A percentile compares a stretch with the other conserved stretches of the same genome.
phyloP scores from a whole-genome alignment of 2,113 vertebrate genomes.

The Spea multiplicata region DNA sequence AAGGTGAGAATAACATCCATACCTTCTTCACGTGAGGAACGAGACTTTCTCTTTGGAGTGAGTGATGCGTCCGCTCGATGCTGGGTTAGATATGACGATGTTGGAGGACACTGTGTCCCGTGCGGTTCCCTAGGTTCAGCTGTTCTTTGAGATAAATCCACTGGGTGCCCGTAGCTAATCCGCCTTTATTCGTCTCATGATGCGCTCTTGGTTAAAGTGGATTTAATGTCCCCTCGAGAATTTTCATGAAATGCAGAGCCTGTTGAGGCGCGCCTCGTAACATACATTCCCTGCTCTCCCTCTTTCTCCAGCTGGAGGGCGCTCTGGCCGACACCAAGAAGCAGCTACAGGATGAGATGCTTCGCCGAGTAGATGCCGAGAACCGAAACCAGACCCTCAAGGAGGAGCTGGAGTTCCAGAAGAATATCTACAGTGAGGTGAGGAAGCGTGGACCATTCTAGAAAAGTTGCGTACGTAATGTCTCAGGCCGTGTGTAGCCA shows the following conservation, averaged over 20 bases:
- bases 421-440: slow-evolving; percentile 88
- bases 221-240: background rate
- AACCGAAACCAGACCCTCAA: slow-evolving; percentile 93
- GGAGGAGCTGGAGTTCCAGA: slow-evolving; percentile 96
- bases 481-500: too few species aligned
- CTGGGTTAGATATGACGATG: too few species aligned
- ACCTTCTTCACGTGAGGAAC: background rate
- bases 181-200: too few species aligned
- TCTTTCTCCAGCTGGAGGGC: slow-evolving; percentile 69
- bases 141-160: too few species aligned
- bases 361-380: slow-evolving; percentile 87
- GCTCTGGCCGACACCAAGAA: slow-evolving; percentile 78
- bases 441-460: background rate
- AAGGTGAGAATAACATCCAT: slow-evolving; percentile 85
- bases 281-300: background rate
- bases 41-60: background rate
- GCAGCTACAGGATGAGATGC: slow-evolving; percentile 97
- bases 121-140: too few species aligned
- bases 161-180: too few species aligned
- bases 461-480: background rate
- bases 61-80: background rate
- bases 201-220: too few species aligned
- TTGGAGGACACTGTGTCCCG: too few species aligned
- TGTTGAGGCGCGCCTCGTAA: background rate
- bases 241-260: background rate